Conservation (phyloP, 2,113 vertebrate genomes). For the Noctilio leporinus region DNA sequence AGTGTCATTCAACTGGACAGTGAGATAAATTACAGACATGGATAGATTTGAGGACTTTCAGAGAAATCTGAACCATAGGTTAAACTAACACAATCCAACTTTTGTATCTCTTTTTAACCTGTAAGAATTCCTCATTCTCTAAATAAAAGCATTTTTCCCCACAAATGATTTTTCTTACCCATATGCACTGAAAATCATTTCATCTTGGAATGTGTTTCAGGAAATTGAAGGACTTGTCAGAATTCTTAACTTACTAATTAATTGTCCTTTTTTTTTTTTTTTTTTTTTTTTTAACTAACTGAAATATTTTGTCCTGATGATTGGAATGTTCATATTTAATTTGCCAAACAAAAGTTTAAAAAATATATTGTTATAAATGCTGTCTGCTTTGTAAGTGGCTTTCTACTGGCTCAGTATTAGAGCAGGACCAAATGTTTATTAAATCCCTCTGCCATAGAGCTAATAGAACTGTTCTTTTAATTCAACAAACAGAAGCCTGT, state of each 20-base stretch:
- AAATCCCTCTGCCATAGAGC: conserved; percentile 59
- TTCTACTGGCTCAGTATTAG: conserved; percentile 48
- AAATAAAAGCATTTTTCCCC: neutral
- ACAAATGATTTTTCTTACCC: neutral
- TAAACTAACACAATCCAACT: neutral
- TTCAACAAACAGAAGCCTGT: conserved; percentile 75
- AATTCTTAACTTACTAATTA: conserved; percentile 55
- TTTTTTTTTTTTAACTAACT: neutral
- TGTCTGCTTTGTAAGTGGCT: conserved; percentile 26
- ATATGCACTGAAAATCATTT: neutral
- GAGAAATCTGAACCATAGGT: neutral
- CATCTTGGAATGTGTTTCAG: neutral
- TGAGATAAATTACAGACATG: neutral
- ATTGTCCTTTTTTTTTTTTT: neutral
- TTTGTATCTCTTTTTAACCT: neutral
- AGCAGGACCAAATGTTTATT: conserved; percentile 69
- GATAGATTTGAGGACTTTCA: neutral
- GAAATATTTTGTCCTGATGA: conserved; percentile 53
- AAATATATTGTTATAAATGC: conserved; percentile 50
- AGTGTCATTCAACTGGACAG: neutral
- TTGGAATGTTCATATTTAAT: conserved; percentile 62
- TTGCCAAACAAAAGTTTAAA: conserved; percentile 61
- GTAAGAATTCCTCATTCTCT: neutral
- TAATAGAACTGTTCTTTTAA: conserved; percentile 73
- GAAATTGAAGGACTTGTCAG: conserved; percentile 37